These are phyloP conservation scores for Philopedon plagiatum DNA, from an alignment of 2,888 invertebrate genomes.

Conservation along the genomic window DNA sequence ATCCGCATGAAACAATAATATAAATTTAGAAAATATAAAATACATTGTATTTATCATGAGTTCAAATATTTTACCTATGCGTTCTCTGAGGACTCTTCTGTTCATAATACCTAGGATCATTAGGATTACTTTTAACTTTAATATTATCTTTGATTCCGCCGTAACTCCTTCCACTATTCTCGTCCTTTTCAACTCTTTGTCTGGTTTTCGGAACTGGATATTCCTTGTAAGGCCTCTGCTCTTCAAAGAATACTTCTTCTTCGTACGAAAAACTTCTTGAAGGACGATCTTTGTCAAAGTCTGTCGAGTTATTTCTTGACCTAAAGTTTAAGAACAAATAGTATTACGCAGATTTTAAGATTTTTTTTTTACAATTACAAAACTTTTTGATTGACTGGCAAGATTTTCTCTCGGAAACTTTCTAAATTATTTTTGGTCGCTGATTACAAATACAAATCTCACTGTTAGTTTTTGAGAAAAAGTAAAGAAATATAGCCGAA, in stretches of 20 bases:
- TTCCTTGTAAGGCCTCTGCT: conserved; percentile 54
- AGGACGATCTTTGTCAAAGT: conserved; percentile 53
- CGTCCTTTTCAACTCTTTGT: conserved; percentile 31
- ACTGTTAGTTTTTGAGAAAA: too few relatives aligned
- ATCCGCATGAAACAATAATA: too few relatives aligned
- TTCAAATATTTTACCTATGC: conserved; percentile 21
- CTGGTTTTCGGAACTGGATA: conserved; percentile 63
- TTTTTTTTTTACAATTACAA: too few relatives aligned
- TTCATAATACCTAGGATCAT: conserved; percentile 60
- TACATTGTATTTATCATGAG: too few relatives aligned
- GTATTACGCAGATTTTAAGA: too few relatives aligned
- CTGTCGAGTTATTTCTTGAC: conserved; percentile 54
- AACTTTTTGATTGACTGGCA: too few relatives aligned
- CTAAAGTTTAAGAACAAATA: conserved; percentile 45
- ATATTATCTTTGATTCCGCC: conserved; percentile 16
- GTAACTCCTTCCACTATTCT: conserved; percentile 1
- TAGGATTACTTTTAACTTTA: conserved; percentile 44
- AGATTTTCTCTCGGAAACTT: too few relatives aligned
- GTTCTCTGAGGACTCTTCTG: conserved; percentile 26
- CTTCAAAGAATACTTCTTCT: conserved; percentile 58
- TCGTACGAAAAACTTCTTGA: conserved; percentile 55
- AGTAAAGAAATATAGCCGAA: too few relatives aligned
- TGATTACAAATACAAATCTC: too few relatives aligned
- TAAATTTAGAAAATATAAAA: too few relatives aligned
- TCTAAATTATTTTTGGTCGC: too few relatives aligned